These are phyloP conservation scores for Octodonta nipae DNA, from an alignment of 2,888 invertebrate genomes.

Conservation along the genomic window DNA sequence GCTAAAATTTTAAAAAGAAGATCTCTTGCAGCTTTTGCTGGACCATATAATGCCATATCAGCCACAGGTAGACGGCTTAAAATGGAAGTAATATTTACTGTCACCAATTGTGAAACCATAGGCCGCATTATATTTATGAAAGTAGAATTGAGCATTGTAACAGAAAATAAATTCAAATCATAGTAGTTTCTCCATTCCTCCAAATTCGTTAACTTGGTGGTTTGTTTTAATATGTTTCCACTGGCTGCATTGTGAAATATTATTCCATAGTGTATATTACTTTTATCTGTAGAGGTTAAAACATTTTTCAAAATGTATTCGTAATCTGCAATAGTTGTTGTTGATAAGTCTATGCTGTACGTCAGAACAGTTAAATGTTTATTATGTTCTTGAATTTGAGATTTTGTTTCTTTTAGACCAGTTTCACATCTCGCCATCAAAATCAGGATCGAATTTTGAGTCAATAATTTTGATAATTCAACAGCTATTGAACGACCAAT, in stretches of 20 bases:
- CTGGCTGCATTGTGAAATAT: conserved; percentile 84
- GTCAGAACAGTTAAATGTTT: conserved; percentile 18
- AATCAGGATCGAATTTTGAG: conserved; percentile 54
- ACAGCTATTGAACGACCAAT: conserved; percentile 71
- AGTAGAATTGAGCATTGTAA: conserved; percentile 53
- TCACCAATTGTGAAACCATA: conserved; percentile 32
- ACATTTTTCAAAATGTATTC: conserved; percentile 38
- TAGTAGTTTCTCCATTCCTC: conserved; percentile 53
- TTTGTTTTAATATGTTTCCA: conserved; percentile 56
- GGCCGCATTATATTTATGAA: conserved; percentile 44
- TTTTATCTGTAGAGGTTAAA: conserved; percentile 28
- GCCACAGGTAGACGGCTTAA: conserved; percentile 66
- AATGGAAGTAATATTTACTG: conserved; percentile 77
- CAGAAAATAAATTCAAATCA: conserved; percentile 64
- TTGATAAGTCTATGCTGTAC: conserved; percentile 24
- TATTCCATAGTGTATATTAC: conserved; percentile 48
- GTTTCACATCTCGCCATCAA: conserved; percentile 59
- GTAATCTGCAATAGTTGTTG: conserved; percentile 38
- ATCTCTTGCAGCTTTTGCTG: conserved; percentile 78
- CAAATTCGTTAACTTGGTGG: conserved; percentile 50
- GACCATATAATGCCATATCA: conserved; percentile 70
- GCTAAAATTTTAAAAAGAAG: conserved; percentile 78
- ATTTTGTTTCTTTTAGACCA: conserved; percentile 53
- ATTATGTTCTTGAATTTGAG: conserved; percentile 38
- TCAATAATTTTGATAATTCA: conserved; percentile 53